These are phyloP conservation scores for Schizothorax lantsangensis DNA, from an alignment of 2,797 vertebrate species.

Conservation along the genomic window DNA sequence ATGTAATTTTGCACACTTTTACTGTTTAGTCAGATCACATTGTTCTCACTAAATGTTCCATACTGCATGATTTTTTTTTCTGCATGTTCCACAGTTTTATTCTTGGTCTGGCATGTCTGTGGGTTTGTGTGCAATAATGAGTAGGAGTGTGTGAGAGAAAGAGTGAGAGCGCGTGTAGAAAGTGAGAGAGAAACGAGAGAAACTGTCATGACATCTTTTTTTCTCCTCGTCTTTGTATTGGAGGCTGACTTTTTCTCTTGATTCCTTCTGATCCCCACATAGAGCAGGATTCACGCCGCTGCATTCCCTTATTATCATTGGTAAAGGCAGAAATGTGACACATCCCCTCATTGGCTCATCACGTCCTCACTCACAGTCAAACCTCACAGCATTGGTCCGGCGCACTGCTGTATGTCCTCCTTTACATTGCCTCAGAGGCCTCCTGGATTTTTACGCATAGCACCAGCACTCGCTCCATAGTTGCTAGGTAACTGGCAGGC, in stretches of 20 bases:
- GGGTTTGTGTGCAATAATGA: conserved; percentile 43
- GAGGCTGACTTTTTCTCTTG: conserved; percentile 27
- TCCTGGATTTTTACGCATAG: conserved; percentile 65
- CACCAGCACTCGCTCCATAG: conserved; percentile 79
- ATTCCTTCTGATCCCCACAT: conserved; percentile 42
- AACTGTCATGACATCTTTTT: conserved; percentile 24
- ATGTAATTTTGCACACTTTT: not conserved
- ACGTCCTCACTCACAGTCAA: not conserved
- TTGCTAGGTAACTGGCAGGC: conserved; percentile 91
- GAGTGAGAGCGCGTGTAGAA: conserved; percentile 23
- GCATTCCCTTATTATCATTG: conserved; percentile 32
- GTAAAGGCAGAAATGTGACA: not conserved
- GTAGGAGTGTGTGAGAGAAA: conserved; percentile 49
- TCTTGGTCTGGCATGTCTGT: conserved; percentile 49
- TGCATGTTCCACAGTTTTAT: conserved; percentile 45
- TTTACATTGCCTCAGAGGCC: conserved; percentile 54
- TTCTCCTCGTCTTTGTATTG: conserved; percentile 28
- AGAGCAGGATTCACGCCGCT: conserved; percentile 12
- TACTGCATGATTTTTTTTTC: not conserved
- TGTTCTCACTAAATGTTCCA: not conserved
- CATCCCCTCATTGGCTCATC: conserved; percentile 43
- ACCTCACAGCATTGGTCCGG: conserved; percentile 12
- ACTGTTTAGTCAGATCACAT: not conserved
- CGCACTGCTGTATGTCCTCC: conserved; percentile 50
- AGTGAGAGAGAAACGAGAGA: conserved; percentile 31